Percentiles rank a stretch among this genome's conserved stretches.
These are phyloP conservation scores for Epinephelus awoara DNA, from an alignment of 2,797 vertebrate species.

Conservation along the genomic window DNA sequence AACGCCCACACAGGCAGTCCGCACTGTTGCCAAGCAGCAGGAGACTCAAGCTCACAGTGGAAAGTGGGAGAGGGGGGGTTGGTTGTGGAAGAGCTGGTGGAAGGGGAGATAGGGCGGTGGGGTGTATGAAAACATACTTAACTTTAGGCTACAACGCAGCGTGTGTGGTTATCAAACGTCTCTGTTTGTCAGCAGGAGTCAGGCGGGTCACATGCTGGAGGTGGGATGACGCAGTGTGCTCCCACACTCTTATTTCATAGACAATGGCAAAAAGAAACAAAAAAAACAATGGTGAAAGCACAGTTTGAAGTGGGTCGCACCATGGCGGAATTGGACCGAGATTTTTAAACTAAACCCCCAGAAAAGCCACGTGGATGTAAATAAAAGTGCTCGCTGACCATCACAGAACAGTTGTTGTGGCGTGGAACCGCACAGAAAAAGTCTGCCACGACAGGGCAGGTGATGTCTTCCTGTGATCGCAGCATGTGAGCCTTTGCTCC, in stretches of 20 bases:
- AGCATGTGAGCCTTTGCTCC: conserved; percentile 43
- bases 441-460: conserved; percentile 15
- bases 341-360: conserved; percentile 31
- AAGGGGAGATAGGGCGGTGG: background rate
- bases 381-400: conserved; percentile 19
- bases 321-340: background rate
- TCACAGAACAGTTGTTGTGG: conserved; percentile 12
- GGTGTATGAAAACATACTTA: conserved; percentile 55
- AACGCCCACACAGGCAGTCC: conserved; percentile 82
- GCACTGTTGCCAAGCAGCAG: conserved; percentile 86
- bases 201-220: conserved; percentile 70
- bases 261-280: conserved; percentile 35
- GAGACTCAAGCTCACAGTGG: conserved; percentile 75
- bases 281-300: conserved; percentile 11
- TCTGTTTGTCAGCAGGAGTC: conserved; percentile 68
- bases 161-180: conserved; percentile 68
- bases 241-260: conserved; percentile 70
- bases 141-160: conserved; percentile 62
- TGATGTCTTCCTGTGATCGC: conserved; percentile 46
- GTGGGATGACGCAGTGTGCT: conserved; percentile 75
- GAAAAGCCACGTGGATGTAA: conserved; percentile 15
- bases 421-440: background rate
- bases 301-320: conserved; percentile 28
- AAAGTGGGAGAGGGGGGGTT: conserved; percentile 36
- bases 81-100: conserved; percentile 35